phyloP scores from a whole-genome alignment of 1,140 invertebrate species.

The Ylistrum balloti region DNA sequence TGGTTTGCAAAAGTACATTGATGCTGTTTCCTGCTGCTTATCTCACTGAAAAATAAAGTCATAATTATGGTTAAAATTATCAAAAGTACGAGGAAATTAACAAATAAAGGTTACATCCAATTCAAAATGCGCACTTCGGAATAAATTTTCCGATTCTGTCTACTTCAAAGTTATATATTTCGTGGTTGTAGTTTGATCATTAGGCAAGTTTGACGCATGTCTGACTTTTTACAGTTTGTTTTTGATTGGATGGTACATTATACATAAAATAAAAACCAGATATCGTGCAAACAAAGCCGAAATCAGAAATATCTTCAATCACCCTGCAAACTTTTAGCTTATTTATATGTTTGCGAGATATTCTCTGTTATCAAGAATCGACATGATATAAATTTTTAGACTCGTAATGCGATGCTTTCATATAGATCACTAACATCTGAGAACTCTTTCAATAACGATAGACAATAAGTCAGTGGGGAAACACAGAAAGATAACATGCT shows the following conservation, averaged over 20 bases:
- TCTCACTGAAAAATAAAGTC: background rate
- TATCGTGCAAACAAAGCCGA: background rate
- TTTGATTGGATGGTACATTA: slow-evolving; percentile 6
- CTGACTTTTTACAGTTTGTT: background rate
- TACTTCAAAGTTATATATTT: slow-evolving; percentile 3
- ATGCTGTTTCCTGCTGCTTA: background rate
- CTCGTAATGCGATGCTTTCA: background rate
- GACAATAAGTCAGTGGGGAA: background rate
- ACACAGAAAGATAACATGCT: background rate
- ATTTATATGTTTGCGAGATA: background rate
- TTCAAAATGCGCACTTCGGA: slow-evolving; percentile 16
- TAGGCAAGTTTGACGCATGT: background rate
- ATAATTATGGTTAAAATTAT: background rate
- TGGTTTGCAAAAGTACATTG: slow-evolving; percentile 7
- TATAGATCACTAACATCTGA: background rate
- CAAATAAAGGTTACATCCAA: slow-evolving; percentile 29
- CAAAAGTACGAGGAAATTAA: slow-evolving; percentile 10
- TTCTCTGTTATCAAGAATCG: background rate
- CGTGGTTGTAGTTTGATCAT: background rate
- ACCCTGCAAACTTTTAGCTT: background rate
- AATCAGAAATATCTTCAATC: background rate
- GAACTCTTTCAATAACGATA: background rate
- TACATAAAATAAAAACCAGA: slow-evolving; percentile 12
- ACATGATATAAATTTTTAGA: background rate
- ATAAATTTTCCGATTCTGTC: background rate